phyloP scores from a whole-genome alignment of 2,113 vertebrate genomes.

The Limnothrissa miodon region DNA sequence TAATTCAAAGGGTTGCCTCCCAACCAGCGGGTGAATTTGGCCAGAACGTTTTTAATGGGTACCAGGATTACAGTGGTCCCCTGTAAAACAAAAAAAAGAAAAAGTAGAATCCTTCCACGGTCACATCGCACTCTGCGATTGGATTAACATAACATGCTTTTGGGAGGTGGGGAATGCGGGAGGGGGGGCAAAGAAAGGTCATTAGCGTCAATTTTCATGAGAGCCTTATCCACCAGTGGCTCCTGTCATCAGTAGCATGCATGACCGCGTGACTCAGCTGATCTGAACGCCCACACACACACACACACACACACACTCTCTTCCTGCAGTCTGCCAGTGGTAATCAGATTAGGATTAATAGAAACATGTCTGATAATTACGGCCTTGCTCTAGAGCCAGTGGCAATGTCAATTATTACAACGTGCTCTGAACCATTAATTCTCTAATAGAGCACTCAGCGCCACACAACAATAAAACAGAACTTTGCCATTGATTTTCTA shows the following conservation, averaged over 20 bases:
- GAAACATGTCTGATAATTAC: slow-evolving; percentile 64
- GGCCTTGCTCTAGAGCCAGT: slow-evolving; percentile 46
- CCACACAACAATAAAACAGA: slow-evolving; percentile 67
- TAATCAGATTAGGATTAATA: slow-evolving; percentile 66
- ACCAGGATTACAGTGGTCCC: slow-evolving; percentile 57
- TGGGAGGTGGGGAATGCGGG: slow-evolving; percentile 32
- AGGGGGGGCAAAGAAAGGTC: slow-evolving; percentile 41
- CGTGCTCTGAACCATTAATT: slow-evolving; percentile 62
- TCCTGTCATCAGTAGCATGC: slow-evolving; percentile 49
- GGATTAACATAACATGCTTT: slow-evolving; percentile 55
- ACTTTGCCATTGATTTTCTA: slow-evolving; percentile 63
- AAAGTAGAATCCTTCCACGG: neutral
- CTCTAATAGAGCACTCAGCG: slow-evolving; percentile 55
- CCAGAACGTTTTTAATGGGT: slow-evolving; percentile 55
- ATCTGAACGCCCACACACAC: neutral
- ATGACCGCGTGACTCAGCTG: slow-evolving; percentile 15
- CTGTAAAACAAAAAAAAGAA: slow-evolving; percentile 21
- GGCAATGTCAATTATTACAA: slow-evolving; percentile 64
- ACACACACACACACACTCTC: neutral
- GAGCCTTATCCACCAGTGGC: slow-evolving; percentile 55
- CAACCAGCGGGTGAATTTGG: slow-evolving; percentile 57
- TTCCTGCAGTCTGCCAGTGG: slow-evolving; percentile 45
- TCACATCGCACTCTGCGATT: slow-evolving; percentile 44
- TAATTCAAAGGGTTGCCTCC: slow-evolving; percentile 53
- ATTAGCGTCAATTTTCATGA: slow-evolving; percentile 61